Base-by-base conservation (phyloP, 2,113 vertebrate genomes). In the Coregonus clupeaformis region DNA sequence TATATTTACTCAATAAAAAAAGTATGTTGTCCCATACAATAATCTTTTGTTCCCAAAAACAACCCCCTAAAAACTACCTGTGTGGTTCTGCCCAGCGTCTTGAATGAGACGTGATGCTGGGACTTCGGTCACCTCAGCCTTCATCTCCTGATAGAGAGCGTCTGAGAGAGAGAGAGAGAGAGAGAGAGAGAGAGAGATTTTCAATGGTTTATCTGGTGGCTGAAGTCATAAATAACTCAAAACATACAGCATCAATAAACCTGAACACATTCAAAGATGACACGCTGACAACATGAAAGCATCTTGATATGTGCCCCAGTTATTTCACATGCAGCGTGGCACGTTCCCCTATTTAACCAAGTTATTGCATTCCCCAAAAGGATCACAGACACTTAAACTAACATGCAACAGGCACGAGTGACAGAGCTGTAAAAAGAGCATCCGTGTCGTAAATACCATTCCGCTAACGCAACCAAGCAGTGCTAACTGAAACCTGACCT, bases 51-150 rank as follows among this genome's bases (percentile, higher is more conserved):
- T 42, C 36, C 36, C 9, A 11, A 42, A 12, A 42, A 42, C 36
- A n/a, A n/a, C n/a, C n/a, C n/a, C n/a, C n/a, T n/a, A 42, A 42
- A 42, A 12, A 12, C 9, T 0, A 92, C 92, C 81, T 32, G 72
- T 83, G 30, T 60, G 68, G 1, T 83, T 87, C 1, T 42, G 77
- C 80, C 74, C 84, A 47, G n/a, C 74, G 18, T 91, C 91, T 69
- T 90, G 87, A 77, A 93, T 76, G 42, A 95, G 91, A 3, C 14
- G 77, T 59, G 88, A 88, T 47, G 93, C 94, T 5, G 95, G 90
- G 32, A 98, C 80, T 83, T 96, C 95, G 0, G 91, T 94, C 69
- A 95, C 87, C 81, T 95, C 94, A 1, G 96, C 96, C 84, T 96
- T 97, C 90, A 97, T 86, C 87, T 98, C 96, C 87, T 95, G 96